Percentiles rank a stretch among this genome's conserved stretches.
phyloP scores from a whole-genome alignment of 2,888 invertebrate genomes.

The Torymus auratus region DNA sequence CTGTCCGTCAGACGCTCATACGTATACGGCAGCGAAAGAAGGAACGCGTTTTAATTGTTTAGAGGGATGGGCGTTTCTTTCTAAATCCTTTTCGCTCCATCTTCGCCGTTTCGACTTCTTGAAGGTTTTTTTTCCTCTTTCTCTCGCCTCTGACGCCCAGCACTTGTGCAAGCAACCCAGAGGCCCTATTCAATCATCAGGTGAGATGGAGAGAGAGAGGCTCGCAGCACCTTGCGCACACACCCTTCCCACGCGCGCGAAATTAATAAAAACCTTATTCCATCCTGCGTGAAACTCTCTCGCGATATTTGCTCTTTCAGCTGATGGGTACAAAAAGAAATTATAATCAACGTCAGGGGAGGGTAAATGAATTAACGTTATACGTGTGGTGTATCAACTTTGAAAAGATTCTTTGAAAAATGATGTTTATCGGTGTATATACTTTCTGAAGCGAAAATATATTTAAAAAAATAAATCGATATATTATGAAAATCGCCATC shows the following conservation, averaged over 20 bases:
- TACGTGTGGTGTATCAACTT: no score
- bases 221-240: slow-evolving; percentile 51
- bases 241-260: slow-evolving; percentile 5
- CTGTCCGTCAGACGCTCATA: slow-evolving; percentile 2
- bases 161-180: slow-evolving; percentile 62
- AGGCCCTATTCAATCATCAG: slow-evolving; percentile 64
- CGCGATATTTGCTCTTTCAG: no score
- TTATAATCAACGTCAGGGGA: no score
- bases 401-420: no score
- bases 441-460: no score
- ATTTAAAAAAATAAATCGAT: no score
- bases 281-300: neutral
- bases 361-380: no score
- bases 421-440: no score
- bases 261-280: slow-evolving; percentile 52
- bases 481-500: neutral
- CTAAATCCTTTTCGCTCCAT: slow-evolving; percentile 48
- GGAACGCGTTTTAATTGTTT: slow-evolving; percentile 56
- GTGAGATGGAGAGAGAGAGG: slow-evolving; percentile 37
- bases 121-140: slow-evolving; percentile 44
- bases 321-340: no score
- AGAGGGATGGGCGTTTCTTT: slow-evolving; percentile 56
- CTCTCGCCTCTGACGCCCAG: slow-evolving; percentile 57
- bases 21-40: slow-evolving; percentile 10
- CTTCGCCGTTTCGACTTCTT: slow-evolving; percentile 2